Evolutionary conservation across 2,888 invertebrate genomes (phyloP).

Genomic region (Bruchidius siliquastri): DNA sequence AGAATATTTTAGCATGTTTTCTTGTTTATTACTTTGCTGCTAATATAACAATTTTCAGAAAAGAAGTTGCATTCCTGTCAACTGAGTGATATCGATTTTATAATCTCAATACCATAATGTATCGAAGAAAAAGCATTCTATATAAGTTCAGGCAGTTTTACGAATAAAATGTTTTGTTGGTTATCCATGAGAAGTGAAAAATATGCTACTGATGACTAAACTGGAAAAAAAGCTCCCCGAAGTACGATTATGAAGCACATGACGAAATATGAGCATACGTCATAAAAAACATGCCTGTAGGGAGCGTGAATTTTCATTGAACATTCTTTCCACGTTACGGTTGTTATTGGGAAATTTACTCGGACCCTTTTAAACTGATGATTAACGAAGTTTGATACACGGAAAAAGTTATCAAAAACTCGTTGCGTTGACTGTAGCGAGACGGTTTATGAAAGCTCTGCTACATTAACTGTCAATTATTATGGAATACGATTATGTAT

Average conservation of each 20-base stretch:
- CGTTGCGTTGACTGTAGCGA: not conserved
- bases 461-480: not conserved
- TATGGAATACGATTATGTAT: too few species aligned
- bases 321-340: not conserved
- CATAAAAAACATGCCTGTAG: not conserved
- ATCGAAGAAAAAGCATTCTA: too few species aligned
- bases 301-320: not conserved
- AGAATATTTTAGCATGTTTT: too few species aligned
- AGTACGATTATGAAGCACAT: not conserved
- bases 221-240: not conserved
- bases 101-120: too few species aligned
- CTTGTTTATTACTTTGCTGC: too few species aligned
- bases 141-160: too few species aligned
- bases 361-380: not conserved
- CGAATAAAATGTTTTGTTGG: too few species aligned
- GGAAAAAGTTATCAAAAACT: not conserved
- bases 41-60: too few species aligned
- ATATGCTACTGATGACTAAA: too few species aligned
- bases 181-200: too few species aligned
- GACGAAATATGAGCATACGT: not conserved
- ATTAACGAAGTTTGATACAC: not conserved
- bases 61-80: too few species aligned
- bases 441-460: not conserved
- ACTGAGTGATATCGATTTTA: too few species aligned
- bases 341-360: not conserved